Base-by-base conservation (phyloP, 1,140 invertebrate genomes). In the Tetramorium alpestre region DNA sequence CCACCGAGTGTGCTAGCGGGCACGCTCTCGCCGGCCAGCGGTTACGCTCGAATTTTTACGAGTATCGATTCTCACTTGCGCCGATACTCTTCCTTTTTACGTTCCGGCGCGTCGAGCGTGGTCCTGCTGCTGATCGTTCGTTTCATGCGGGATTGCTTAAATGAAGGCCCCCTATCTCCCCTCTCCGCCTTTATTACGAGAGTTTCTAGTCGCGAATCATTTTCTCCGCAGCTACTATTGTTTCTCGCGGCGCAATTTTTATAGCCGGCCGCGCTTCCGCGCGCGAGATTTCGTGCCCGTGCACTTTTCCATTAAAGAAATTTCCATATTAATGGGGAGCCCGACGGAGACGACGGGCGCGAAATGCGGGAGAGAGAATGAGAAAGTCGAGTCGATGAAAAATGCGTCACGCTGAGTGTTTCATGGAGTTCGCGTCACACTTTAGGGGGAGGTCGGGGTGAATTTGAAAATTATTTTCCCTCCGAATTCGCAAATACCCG, bases 301-400 rank as follows among this genome's bases (percentile, higher is more conserved):
- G 41, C 41, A 10, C 89, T 92, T 93, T 93, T 92, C 89, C 92
- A 93, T 93, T 93, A 93, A 86, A 86, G 73, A 91, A 92, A 93
- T 93, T 93, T 93, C 81, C 93, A 93, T 93, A 92, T 92, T 93
- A 92, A 93, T 93, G 87, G 91, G 91, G 93, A 91, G 60, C 33
- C 25, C 16, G 60, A n/a, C 47, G 65, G 33, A 62, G 44, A 72
- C 77, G 77, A n/a, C 64, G n/a, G 28, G 13, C 58, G 18, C 47
- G 81, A 72, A 72, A 62, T 47, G 44, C 13, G 11, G 47, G n/a
- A 69, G 38, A 38, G 11, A 41, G 16, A 60, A 38, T 3, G 28
- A 78, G 10, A 33, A 5, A 76, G 64, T 58, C 16, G 49, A 86
- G 49, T 73, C 56, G 47, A 85, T 85, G 44, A 85, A 76, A 85